phyloP scores from a whole-genome alignment of 2,113 vertebrate genomes.

The Phoenicopterus ruber region DNA sequence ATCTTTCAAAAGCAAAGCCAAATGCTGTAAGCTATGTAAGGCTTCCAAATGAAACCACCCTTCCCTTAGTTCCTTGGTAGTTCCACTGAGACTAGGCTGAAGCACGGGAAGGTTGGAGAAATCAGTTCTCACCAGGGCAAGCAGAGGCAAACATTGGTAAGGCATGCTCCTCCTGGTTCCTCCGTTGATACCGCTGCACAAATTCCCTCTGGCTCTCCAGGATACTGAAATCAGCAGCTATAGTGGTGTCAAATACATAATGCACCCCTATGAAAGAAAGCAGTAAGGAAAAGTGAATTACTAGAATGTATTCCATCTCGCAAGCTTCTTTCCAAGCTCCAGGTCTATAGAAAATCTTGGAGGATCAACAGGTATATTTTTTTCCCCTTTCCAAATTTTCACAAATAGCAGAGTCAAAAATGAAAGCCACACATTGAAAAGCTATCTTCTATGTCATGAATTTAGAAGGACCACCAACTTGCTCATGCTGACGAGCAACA shows the following conservation, averaged over 20 bases:
- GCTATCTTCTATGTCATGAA: neutral
- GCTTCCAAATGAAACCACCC: neutral
- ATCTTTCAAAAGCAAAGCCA: neutral
- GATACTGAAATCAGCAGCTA: slow-evolving; percentile 93
- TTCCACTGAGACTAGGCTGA: neutral
- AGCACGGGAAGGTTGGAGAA: neutral
- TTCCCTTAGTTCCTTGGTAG: neutral
- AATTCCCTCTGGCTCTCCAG: slow-evolving; percentile 94
- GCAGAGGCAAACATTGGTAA: slow-evolving; percentile 96
- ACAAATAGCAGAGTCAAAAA: neutral
- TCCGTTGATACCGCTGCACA: slow-evolving; percentile 83
- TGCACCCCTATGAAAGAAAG: slow-evolving; percentile 77
- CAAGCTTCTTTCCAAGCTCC: neutral
- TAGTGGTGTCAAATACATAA: slow-evolving; percentile 88
- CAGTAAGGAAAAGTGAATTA: neutral
- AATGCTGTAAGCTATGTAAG: neutral
- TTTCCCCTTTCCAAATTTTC: neutral
- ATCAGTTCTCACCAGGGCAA: slow-evolving; percentile 85
- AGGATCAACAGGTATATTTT: neutral
- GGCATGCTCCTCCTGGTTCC: slow-evolving; percentile 81
- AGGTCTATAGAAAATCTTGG: neutral
- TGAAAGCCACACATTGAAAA: neutral
- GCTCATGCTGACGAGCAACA: neutral
- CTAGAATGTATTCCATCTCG: neutral
- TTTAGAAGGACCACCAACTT: neutral